Percentiles rank a stretch among this genome's conserved stretches.
These are phyloP conservation scores for Eristalis pertinax DNA, from an alignment of 2,888 invertebrate species.

Conservation along the genomic window DNA sequence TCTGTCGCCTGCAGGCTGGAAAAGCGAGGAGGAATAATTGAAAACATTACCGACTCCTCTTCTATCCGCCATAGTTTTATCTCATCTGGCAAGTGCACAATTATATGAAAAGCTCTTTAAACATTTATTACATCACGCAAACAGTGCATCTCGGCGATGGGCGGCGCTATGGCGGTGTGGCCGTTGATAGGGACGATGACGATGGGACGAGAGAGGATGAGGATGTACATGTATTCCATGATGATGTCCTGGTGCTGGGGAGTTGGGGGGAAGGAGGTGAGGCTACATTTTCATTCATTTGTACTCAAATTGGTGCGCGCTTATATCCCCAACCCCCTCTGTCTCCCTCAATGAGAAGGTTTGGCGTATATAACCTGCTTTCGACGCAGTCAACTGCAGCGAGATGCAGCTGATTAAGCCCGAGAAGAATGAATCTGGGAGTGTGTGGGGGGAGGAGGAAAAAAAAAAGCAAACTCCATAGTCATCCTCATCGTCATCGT, in stretches of 20 bases:
- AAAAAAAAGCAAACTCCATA: not conserved
- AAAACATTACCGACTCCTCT: constrained; percentile 59
- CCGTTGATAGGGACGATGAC: too few species aligned
- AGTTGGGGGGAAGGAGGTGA: not conserved
- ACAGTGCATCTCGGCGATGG: constrained; percentile 16
- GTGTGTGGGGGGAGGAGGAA: not conserved
- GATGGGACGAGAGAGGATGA: too few species aligned
- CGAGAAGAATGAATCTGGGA: constrained; percentile 28
- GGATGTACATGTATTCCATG: too few species aligned
- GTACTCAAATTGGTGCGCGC: constrained; percentile 19
- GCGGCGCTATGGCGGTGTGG: not conserved
- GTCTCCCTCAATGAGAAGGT: not conserved
- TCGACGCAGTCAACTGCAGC: constrained; percentile 52
- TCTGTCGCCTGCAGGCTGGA: constrained; percentile 9
- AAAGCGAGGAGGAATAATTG: constrained; percentile 59
- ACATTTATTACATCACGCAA: constrained; percentile 70
- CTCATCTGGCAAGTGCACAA: constrained; percentile 69
- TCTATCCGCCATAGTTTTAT: constrained; percentile 51
- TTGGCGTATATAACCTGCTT: constrained; percentile 45
- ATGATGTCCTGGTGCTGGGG: too few species aligned
- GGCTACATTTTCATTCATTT: constrained; percentile 44
- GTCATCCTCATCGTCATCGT: not conserved
- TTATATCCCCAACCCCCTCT: not conserved
- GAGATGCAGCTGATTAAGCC: constrained; percentile 68
- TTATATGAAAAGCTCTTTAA: constrained; percentile 70